Evolutionary conservation across 2,113 vertebrate species (phyloP).

Genomic region (Neodon shergylaensis): DNA sequence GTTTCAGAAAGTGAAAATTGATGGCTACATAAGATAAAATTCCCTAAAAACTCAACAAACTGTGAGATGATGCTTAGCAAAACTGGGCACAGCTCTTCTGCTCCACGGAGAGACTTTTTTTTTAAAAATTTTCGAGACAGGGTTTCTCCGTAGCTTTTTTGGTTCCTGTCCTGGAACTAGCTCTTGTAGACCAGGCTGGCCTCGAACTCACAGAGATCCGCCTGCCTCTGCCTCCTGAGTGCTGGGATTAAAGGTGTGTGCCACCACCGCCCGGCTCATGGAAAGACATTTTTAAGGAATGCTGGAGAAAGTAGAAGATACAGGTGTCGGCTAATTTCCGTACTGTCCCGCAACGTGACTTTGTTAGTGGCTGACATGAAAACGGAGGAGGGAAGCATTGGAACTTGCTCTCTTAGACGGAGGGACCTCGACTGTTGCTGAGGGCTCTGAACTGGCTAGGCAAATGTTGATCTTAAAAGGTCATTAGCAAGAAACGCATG

Average conservation of each 20-base stretch:
- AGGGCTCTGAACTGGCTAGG: neutral
- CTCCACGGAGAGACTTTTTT: neutral
- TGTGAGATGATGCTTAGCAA: constrained; percentile 5
- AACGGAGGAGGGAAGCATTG: neutral
- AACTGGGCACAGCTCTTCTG: constrained; percentile 15
- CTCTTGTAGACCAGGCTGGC: no score
- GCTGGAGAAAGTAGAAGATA: constrained; percentile 36
- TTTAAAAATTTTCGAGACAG: no score
- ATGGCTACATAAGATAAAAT: neutral
- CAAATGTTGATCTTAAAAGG: constrained; percentile 1
- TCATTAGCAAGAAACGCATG: neutral
- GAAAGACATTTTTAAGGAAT: constrained; percentile 3
- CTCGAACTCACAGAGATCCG: no score
- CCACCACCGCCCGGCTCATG: no score
- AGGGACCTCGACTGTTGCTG: neutral
- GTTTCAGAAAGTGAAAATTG: constrained; percentile 43
- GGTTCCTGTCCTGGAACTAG: no score
- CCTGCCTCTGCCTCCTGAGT: no score
- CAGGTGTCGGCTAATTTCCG: neutral
- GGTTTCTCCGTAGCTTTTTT: no score
- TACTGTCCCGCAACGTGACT: neutral
- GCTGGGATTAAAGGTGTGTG: no score
- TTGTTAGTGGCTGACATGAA: neutral
- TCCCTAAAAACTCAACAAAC: neutral
- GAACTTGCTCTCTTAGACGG: neutral